Base-by-base conservation (phyloP, 2,888 invertebrate species). In the Meandrusa payeni region DNA sequence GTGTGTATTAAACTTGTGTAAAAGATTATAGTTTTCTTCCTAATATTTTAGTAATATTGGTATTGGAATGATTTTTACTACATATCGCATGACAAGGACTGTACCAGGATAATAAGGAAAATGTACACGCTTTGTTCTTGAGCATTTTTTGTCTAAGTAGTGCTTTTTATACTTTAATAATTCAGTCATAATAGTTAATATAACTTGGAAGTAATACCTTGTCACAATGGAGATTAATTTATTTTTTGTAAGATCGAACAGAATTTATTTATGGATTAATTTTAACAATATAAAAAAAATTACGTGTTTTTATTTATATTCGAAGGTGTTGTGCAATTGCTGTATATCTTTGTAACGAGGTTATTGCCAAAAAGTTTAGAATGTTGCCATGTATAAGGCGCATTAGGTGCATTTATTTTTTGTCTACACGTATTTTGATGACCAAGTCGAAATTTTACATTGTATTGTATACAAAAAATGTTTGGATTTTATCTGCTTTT, bases 401-500 rank as follows among this genome's bases (percentile, higher is more conserved):
- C 65, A 59, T 67, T 3, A 68, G 69, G 70, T 80, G 80, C 80
- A 81, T 81, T 82, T 82, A 79, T 79, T 79, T 74, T 75, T 76
- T 74, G 69, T 75, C 72, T 69, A 71, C 59, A 54, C 63, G 62
- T 69, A 69, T 67, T 76, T 61, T 73, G 64, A 69, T 38, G 37
- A 48, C 41, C 45, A 42, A 50, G 43, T 49, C 44, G 43, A 46
- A 51, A 47, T 45, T 47, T 39, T 44, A 44, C 44, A 38, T 38
- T 41, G 43, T 38, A 48, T 46, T 40, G 33, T 42, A 38, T 38
- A 45, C 45, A 45, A 34, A 34, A 31, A 59, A 58, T 61, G 63
- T 72, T 70, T 63, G 67, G 67, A 72, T 65, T 68, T 69, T 69
- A 70, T 66, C 63, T 72, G 75, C 77, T 79, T 76, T 76, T 78